phyloP scores from a whole-genome alignment of 2,797 vertebrate species.

The Chelon labrosus region DNA sequence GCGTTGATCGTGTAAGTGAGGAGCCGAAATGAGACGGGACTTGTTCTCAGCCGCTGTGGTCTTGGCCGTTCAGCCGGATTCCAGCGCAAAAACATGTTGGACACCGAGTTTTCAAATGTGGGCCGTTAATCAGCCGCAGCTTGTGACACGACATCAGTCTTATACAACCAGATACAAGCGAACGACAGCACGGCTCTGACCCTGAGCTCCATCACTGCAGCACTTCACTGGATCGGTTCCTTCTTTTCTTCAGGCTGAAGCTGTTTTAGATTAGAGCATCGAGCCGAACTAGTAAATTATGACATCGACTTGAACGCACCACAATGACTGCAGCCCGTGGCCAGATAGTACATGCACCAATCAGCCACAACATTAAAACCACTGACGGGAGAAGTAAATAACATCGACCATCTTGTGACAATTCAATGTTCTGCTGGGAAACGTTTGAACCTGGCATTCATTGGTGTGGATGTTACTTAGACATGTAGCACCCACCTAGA shows the following conservation, averaged over 20 bases:
- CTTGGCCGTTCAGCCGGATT: conserved; percentile 31
- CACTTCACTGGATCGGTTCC: conserved; percentile 22
- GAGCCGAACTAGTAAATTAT: conserved; percentile 9
- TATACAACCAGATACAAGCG: conserved; percentile 42
- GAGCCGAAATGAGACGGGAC: conserved; percentile 26
- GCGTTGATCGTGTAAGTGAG: background rate
- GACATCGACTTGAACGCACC: no score
- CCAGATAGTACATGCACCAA: no score
- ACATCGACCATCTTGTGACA: no score
- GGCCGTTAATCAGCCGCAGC: conserved; percentile 30
- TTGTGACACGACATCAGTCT: conserved; percentile 48
- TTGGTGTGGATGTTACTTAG: no score
- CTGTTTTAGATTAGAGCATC: conserved; percentile 23
- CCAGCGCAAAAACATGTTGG: conserved; percentile 26
- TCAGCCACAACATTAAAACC: no score
- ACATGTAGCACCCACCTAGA: no score
- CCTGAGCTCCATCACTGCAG: conserved; percentile 18
- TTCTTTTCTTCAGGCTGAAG: conserved; percentile 7
- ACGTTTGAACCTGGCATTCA: no score
- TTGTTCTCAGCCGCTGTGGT: conserved; percentile 18
- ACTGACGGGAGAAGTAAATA: no score
- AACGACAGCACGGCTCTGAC: conserved; percentile 18
- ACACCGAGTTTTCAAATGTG: conserved; percentile 11
- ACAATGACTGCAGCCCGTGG: no score
- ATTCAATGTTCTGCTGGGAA: no score